Conservation (phyloP, 2,113 vertebrate genomes). For the Eulemur rufifrons region DNA sequence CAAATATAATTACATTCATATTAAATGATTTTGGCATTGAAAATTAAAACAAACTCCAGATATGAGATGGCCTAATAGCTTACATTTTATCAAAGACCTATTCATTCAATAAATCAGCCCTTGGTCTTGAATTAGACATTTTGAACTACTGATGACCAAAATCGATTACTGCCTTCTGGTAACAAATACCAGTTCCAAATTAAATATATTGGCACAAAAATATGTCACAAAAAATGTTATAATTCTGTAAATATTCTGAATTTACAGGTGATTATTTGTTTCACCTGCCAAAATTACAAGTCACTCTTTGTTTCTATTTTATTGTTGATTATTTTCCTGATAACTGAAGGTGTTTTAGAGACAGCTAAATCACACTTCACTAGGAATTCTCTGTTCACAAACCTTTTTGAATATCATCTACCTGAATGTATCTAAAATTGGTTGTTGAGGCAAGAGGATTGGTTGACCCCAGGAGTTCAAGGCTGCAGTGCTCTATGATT, state of each 20-base stretch:
- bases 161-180: conserved; percentile 32
- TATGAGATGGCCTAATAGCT: neutral
- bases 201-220: conserved; percentile 31
- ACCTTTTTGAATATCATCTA: neutral
- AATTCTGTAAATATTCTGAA: conserved; percentile 61
- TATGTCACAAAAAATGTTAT: conserved; percentile 67
- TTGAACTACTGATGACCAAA: conserved; percentile 57
- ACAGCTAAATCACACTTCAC: neutral
- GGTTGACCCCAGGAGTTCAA: neutral
- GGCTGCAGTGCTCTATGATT: neutral
- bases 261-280: neutral
- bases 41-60: conserved; percentile 54
- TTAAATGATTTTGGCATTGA: conserved; percentile 21
- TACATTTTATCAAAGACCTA: conserved; percentile 36
- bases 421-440: neutral
- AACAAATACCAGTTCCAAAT: conserved; percentile 52
- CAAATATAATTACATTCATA: conserved; percentile 37
- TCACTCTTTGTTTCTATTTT: conserved; percentile 48
- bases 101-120: conserved; percentile 28
- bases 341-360: conserved; percentile 32
- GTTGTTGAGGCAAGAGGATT: neutral
- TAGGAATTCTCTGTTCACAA: conserved; percentile 35
- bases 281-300: conserved; percentile 59
- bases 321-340: conserved; percentile 41
- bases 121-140: conserved; percentile 46